Evolutionary conservation across 1,140 invertebrate genomes (phyloP).

Genomic region (Zophobas morio): DNA sequence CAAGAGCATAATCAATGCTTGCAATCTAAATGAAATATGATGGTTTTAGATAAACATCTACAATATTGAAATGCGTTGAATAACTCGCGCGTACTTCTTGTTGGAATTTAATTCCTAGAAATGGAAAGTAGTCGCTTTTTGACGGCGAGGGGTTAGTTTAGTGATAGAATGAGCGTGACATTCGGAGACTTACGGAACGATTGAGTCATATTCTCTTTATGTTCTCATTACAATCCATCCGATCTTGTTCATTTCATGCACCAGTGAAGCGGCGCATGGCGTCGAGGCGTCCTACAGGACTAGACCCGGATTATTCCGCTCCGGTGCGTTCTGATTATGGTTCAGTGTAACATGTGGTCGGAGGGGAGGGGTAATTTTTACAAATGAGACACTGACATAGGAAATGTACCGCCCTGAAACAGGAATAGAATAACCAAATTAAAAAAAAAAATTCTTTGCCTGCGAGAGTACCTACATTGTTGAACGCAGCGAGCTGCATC

Average conservation of each 20-base stretch:
- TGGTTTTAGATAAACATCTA: constrained; percentile 41
- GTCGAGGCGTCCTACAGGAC: constrained; percentile 36
- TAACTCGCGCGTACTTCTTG: constrained; percentile 8
- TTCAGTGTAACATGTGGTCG: constrained; percentile 19
- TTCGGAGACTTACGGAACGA: neutral
- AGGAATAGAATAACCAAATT: too few species aligned
- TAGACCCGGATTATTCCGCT: constrained; percentile 34
- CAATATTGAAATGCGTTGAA: constrained; percentile 37
- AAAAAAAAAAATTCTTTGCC: too few species aligned
- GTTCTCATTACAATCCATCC: constrained; percentile 25
- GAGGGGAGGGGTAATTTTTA: neutral
- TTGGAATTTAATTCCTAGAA: constrained; percentile 23
- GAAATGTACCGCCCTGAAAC: neutral
- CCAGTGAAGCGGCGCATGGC: constrained; percentile 41
- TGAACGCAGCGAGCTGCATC: too few species aligned
- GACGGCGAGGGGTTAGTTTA: neutral
- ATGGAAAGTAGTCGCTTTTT: too few species aligned
- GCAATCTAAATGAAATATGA: constrained; percentile 41
- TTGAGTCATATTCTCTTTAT: neutral
- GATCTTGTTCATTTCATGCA: constrained; percentile 35
- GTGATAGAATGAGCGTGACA: constrained; percentile 17
- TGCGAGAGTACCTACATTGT: too few species aligned
- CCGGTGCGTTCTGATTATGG: constrained; percentile 25
- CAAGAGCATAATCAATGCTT: constrained; percentile 36
- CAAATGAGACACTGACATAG: neutral